Base-by-base conservation (phyloP, 1,140 invertebrate genomes). In the Bicyclus anynana region DNA sequence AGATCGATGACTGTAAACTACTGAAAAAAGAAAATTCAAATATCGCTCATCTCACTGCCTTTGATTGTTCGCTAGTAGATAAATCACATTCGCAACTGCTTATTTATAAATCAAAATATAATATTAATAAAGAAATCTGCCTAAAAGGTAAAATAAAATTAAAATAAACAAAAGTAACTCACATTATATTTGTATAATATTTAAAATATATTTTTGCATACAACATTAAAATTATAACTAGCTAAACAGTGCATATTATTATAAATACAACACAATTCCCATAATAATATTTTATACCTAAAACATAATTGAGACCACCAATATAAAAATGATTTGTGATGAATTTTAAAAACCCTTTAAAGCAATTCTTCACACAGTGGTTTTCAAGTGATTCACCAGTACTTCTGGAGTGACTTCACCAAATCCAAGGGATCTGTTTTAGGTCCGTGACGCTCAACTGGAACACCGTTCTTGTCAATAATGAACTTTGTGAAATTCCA, bases 401-500 rank as follows among this genome's bases (percentile, higher is more conserved):
- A 92, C 72, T 93, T 94, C 65, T 94, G 92, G 47, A 94, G 90
- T 35, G 89, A 90, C 35, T 93, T 91, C 42, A 92, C 90, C 72
- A 94, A 88, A 58, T 91, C 91, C 52, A 91, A 85, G 0, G 97
- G 97, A 75, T 96, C 93, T 5, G 91, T 92, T 42, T 91, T 93
- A 2, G 97, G 95, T 6, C 92, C 93, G 90, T 95, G 96, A 74
- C 97, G 91, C 64, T 95, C 93, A 0, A 98, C 93, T 6, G 95
- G 95, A 51, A 94, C 88, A 9, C 98, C 97, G 58, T 98, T 89
- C 80, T 95, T 96, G 84, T 98, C 92, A 38, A 98, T 90, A 53
- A 99, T 91, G 84, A 99, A 99, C 79, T 99, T 99, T 9, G 96
- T 96, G 74, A 99, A 99, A 85, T 99, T 99, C 98, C 98, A 99